phyloP scores from a whole-genome alignment of 2,797 vertebrate genomes.

The Myotis vivesi region DNA sequence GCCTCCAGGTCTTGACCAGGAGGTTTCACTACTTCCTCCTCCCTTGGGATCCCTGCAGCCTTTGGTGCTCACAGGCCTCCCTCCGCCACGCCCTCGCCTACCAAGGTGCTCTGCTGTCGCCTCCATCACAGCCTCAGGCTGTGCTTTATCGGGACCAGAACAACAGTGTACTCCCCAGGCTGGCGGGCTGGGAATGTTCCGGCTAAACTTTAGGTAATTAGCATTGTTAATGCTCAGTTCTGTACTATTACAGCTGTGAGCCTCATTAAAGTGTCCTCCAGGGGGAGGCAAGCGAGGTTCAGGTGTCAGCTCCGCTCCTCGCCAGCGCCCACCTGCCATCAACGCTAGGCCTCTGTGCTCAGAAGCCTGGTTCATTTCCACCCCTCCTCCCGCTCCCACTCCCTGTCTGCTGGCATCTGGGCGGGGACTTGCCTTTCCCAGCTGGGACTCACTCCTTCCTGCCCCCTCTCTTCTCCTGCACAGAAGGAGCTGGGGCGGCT shows the following conservation, averaged over 20 bases:
- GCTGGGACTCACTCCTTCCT: slow-evolving; percentile 9
- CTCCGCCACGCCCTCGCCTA: background rate
- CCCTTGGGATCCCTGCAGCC: background rate
- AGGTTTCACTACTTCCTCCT: background rate
- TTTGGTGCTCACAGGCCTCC: background rate
- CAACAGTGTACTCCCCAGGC: slow-evolving; percentile 74
- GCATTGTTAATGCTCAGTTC: slow-evolving; percentile 83
- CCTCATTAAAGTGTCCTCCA: slow-evolving; percentile 84
- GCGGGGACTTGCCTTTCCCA: background rate
- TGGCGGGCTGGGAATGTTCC: slow-evolving; percentile 76
- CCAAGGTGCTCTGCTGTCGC: background rate
- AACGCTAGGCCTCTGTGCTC: slow-evolving; percentile 42
- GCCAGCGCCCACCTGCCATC: slow-evolving; percentile 62
- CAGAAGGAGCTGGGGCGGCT: background rate
- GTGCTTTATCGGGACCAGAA: slow-evolving; percentile 66
- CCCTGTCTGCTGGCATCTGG: slow-evolving; percentile 65
- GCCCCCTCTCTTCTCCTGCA: background rate
- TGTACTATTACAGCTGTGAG: slow-evolving; percentile 83
- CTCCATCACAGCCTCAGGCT: background rate
- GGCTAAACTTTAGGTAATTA: slow-evolving; percentile 85
- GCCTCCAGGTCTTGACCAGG: background rate
- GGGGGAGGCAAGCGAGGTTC: slow-evolving; percentile 78
- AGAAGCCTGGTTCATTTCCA: slow-evolving; percentile 59
- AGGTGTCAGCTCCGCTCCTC: slow-evolving; percentile 77
- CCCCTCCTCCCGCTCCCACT: background rate